Conservation (phyloP, 2,797 vertebrate genomes). For the Hippopotamyrus pictus region DNA sequence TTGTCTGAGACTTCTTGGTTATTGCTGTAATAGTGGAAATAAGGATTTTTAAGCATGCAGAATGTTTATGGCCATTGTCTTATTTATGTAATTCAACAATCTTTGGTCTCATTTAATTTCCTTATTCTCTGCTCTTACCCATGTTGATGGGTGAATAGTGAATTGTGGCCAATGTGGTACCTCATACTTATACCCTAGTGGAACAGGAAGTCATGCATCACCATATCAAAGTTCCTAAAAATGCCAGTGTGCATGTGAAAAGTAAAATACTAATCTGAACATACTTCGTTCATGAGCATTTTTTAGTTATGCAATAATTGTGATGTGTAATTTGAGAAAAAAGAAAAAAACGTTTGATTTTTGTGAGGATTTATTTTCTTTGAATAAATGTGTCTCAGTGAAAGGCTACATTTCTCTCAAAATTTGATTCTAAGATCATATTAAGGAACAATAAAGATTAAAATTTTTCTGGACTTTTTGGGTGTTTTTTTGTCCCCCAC, state of each 20-base stretch:
- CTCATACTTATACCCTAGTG: not conserved
- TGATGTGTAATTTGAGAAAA: not conserved
- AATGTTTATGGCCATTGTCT: not conserved
- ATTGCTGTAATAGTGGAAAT: not conserved
- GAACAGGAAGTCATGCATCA: not conserved
- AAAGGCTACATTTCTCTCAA: not conserved
- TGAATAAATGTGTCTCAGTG: not conserved
- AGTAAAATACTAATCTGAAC: not conserved
- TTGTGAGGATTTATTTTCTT: not conserved
- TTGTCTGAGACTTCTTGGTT: not conserved
- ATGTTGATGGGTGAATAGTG: not conserved
- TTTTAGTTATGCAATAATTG: not conserved
- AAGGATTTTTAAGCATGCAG: not conserved
- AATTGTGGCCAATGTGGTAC: not conserved
- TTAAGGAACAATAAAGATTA: not conserved
- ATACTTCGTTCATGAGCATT: not conserved
- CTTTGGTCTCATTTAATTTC: not conserved
- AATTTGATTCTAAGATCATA: not conserved
- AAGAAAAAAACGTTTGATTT: not conserved
- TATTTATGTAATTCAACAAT: not conserved
- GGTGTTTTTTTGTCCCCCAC: not conserved
- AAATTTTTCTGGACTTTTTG: not conserved
- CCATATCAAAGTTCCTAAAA: not conserved
- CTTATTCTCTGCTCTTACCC: not conserved
- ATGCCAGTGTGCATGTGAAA: not conserved